Evolutionary conservation across 2,888 invertebrate genomes (phyloP).

Genomic region (Leptarthrus brevirostris): DNA sequence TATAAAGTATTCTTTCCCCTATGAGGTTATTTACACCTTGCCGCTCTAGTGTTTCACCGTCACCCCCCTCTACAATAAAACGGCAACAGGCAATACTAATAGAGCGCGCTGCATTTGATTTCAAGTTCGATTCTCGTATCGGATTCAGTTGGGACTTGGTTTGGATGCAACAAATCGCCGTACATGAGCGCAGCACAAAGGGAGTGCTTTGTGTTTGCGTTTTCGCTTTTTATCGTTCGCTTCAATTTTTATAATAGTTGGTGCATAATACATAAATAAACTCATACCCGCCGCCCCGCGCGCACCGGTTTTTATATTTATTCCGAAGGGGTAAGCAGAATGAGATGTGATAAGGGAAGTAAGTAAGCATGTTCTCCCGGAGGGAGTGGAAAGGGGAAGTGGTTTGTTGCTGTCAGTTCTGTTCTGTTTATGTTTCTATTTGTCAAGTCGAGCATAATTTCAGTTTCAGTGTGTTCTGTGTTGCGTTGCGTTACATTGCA

Average conservation of each 20-base stretch:
- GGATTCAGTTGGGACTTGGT: background rate
- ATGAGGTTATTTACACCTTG: constrained; percentile 1
- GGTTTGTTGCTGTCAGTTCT: constrained; percentile 8
- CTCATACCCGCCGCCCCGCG: background rate
- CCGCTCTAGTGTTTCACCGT: background rate
- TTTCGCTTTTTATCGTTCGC: background rate
- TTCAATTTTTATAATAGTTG: constrained; percentile 1
- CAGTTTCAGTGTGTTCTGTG: constrained; percentile 14
- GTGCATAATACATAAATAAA: background rate
- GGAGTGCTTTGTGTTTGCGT: background rate
- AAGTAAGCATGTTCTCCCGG: background rate
- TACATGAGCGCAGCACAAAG: background rate
- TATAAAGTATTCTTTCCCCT: background rate
- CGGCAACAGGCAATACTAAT: constrained; percentile 21
- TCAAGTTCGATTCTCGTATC: constrained; percentile 13
- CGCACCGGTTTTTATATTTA: background rate
- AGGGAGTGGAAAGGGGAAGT: background rate
- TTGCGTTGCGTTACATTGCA: constrained; percentile 40
- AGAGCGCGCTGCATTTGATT: background rate
- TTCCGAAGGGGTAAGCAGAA: constrained; percentile 1
- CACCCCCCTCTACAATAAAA: background rate
- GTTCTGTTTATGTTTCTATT: constrained; percentile 47
- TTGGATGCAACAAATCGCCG: constrained; percentile 24
- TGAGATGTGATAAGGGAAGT: constrained; percentile 7
- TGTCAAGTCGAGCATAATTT: constrained; percentile 40